phyloP scores from a whole-genome alignment of 2,113 vertebrate species.

The Pogona vitticeps region DNA sequence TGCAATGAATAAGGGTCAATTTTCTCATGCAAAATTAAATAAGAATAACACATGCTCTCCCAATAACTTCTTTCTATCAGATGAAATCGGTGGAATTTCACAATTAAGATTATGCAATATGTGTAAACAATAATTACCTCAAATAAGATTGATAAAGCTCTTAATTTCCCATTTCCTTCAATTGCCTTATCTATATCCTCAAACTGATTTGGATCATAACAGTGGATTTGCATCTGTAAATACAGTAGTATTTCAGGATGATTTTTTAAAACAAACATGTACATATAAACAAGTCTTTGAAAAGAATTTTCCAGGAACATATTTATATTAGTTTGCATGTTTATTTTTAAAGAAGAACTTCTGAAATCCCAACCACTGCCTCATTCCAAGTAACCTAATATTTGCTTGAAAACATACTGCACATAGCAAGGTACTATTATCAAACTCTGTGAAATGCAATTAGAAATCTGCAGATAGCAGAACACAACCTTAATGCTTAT shows the following conservation, averaged over 20 bases:
- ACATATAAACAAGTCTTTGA: neutral
- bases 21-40: constrained; percentile 32
- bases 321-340: neutral
- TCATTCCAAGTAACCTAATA: neutral
- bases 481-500: neutral
- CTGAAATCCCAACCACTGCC: neutral
- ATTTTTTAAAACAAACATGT: neutral
- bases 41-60: constrained; percentile 36
- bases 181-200: constrained; percentile 86
- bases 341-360: neutral
- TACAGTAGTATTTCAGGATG: neutral
- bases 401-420: neutral
- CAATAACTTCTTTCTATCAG: constrained; percentile 40
- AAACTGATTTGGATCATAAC: constrained; percentile 84
- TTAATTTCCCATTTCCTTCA: constrained; percentile 86
- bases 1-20: neutral
- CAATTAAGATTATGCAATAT: constrained; percentile 43
- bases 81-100: constrained; percentile 33
- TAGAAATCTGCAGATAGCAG: neutral
- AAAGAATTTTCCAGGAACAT: neutral
- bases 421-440: neutral
- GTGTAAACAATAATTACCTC: constrained; percentile 80
- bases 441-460: neutral
- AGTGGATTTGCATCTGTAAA: constrained; percentile 97
- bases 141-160: constrained; percentile 90